phyloP scores from a whole-genome alignment of 1,140 invertebrate species.

The Steinernema feltiae region DNA sequence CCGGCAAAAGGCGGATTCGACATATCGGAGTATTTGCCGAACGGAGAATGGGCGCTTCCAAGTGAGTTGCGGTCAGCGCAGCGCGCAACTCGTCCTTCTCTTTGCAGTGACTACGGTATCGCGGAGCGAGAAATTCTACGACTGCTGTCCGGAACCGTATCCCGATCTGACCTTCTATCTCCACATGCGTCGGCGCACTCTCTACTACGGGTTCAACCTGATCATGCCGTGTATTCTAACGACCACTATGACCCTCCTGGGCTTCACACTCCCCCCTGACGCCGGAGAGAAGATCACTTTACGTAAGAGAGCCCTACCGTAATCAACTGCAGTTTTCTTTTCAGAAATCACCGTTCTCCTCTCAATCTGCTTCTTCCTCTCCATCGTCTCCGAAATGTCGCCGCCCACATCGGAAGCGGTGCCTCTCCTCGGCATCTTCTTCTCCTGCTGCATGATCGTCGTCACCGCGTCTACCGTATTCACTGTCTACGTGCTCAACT shows the following conservation, averaged over 20 bases:
- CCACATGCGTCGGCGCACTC: conserved; percentile 87
- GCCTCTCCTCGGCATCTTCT: conserved; percentile 96
- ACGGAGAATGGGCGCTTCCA: conserved; percentile 82
- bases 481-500: conserved; percentile 96
- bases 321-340: conserved; percentile 60
- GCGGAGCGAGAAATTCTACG: conserved; percentile 55
- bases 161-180: conserved; percentile 90
- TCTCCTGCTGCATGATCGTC: conserved; percentile 99
- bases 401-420: conserved; percentile 94
- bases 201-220: conserved; percentile 98
- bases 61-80: conserved; percentile 57
- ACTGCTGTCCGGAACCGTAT: conserved; percentile 44
- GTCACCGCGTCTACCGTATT: conserved; percentile 96
- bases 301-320: conserved; percentile 61
- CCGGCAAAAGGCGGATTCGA: conserved; percentile 61
- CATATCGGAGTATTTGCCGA: conserved; percentile 77
- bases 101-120: conserved; percentile 54
- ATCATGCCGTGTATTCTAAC: conserved; percentile 96
- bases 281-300: conserved; percentile 98
- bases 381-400: conserved; percentile 67
- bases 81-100: background rate
- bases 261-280: conserved; percentile 94
- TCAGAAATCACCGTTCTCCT: conserved; percentile 76
- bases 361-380: conserved; percentile 61
- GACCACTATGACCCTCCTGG: conserved; percentile 93